A percentile compares a stretch with the other conserved stretches of the same genome.
These are phyloP conservation scores for Melanotaenia parkinsoni DNA, from an alignment of 2,797 vertebrate species.

Conservation along the genomic window DNA sequence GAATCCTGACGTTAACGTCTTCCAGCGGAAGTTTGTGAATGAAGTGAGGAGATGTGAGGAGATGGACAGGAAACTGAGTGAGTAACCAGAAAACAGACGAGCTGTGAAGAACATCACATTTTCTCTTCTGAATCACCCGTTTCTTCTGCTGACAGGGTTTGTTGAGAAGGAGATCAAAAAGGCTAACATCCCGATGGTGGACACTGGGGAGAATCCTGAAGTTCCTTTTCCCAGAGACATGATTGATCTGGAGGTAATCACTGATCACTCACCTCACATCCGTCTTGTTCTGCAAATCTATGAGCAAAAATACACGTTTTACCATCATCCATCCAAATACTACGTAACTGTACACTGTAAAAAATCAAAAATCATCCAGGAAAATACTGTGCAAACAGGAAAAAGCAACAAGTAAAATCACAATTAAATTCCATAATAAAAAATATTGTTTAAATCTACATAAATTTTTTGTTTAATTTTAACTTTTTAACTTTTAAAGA, in stretches of 20 bases:
- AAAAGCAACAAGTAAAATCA: not conserved
- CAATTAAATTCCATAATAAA: not conserved
- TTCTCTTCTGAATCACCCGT: not conserved
- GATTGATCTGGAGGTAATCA: conserved; percentile 94
- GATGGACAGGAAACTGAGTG: conserved; percentile 98
- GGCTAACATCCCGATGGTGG: conserved; percentile 90
- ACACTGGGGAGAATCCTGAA: conserved; percentile 97
- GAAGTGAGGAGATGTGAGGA: conserved; percentile 97
- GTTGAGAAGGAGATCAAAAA: conserved; percentile 99
- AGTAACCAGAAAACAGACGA: conserved; percentile 60
- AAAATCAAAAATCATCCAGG: not conserved
- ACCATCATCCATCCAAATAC: not conserved
- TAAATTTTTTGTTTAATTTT: no score
- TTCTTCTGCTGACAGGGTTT: conserved; percentile 84
- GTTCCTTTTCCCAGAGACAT: conserved; percentile 97
- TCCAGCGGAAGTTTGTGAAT: conserved; percentile 98
- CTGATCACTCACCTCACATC: conserved; percentile 48
- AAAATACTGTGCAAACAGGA: no score
- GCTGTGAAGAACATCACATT: not conserved
- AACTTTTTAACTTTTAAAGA: no score
- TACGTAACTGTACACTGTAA: not conserved
- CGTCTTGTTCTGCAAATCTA: not conserved
- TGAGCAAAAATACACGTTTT: no score
- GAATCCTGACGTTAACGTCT: conserved; percentile 97
- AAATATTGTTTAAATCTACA: no score